Base-by-base conservation (phyloP, 2,888 invertebrate species). In the Tipula confusa region DNA sequence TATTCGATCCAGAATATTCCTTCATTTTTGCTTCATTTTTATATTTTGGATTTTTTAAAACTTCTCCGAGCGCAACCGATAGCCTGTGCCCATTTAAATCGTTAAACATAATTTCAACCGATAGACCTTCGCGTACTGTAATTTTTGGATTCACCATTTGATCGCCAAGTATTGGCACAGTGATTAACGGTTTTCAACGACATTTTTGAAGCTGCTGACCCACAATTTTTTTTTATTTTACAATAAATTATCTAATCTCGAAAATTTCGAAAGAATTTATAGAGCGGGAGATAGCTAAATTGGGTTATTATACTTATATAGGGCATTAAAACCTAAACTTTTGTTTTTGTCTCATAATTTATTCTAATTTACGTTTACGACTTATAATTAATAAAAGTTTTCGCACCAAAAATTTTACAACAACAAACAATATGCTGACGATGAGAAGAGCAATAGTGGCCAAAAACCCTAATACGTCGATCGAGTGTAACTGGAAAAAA, bases 21-120 rank as follows among this genome's bases (percentile, higher is more conserved):
- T 29, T 13, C 29, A 4, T 80, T 80, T 80, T 80, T 13, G 80
- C 80, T n/a, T 80, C 87, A 2, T 85, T 29, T 1, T 82, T 84
- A 83, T 87, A 89, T 80, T 80, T 82, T 3, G 38, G 82, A 24
- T 82, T 82, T 24, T 13, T n/a, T 82, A 82, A 24, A 4, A 82
- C n/a, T 18, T 33, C 38, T 9, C 38, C 29, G 4, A 82, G 13
- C 4, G 82, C 15, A 2, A 0, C 28, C 0, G 24, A 13, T 3
- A 82, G 7, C 9, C 4, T 33, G 38, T 18, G 5, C 2, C 36
- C 82, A 9, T 24, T 82, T 28, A 82, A 28, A 38, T 82, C 36
- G 18, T 11, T n/a, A 9, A 36, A 36, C 9, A 38, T 36, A 11
- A 82, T 82, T 28, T 33, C 33, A 11, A 82, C 5, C 18, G 36